Evolutionary conservation across 2,888 invertebrate genomes (phyloP).

Genomic region (Drosophila barbarae): DNA sequence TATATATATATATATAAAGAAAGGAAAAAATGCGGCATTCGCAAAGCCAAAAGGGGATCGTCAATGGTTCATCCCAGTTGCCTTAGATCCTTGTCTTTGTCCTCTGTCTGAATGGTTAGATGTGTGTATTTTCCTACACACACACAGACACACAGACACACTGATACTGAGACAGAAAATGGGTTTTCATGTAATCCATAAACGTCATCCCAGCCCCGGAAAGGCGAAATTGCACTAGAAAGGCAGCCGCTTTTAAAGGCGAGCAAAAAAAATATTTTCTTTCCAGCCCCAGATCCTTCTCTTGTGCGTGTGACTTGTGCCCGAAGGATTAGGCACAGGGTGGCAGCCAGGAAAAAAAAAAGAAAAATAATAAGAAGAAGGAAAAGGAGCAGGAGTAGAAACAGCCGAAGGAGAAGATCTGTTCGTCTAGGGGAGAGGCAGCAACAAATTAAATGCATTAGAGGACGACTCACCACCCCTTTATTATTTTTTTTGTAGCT

Average conservation of each 20-base stretch:
- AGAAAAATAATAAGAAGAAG: slow-evolving; percentile 37
- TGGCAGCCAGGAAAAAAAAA: slow-evolving; percentile 40
- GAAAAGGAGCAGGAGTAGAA: neutral
- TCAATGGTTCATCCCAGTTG: slow-evolving; percentile 38
- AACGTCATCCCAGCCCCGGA: slow-evolving; percentile 70
- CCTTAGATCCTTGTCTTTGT: slow-evolving; percentile 36
- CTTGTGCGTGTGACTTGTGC: slow-evolving; percentile 58
- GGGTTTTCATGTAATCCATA: slow-evolving; percentile 73
- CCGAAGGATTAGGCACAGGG: slow-evolving; percentile 61
- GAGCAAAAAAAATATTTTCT: slow-evolving; percentile 60
- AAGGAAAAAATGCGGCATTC: slow-evolving; percentile 31
- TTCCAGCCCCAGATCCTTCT: slow-evolving; percentile 39
- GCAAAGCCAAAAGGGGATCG: slow-evolving; percentile 38
- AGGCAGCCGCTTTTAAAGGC: slow-evolving; percentile 44
- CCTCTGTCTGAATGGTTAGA: neutral
- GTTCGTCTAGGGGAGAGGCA: slow-evolving; percentile 28
- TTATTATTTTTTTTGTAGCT: slow-evolving; percentile 28
- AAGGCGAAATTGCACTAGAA: slow-evolving; percentile 44
- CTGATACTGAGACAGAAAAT: slow-evolving; percentile 35
- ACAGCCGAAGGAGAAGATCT: neutral
- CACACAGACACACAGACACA: slow-evolving; percentile 18
- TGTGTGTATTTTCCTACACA: slow-evolving; percentile 37
- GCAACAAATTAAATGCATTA: slow-evolving; percentile 74
- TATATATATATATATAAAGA: neutral
- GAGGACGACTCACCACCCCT: slow-evolving; percentile 59